Conservation (phyloP, 2,888 invertebrate species). For the Platycheirus albimanus region DNA sequence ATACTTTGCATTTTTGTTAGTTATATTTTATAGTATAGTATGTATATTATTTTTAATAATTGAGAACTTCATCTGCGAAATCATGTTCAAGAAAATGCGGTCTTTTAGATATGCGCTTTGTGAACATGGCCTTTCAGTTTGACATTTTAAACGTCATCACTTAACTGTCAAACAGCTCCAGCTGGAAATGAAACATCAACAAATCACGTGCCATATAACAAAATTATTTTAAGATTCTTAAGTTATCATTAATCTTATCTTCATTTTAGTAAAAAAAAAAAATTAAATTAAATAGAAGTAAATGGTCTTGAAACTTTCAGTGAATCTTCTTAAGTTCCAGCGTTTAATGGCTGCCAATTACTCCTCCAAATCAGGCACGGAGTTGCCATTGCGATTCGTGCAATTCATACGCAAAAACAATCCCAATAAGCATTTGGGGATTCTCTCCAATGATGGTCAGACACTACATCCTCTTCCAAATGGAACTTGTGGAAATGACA, state of each 20-base stretch:
- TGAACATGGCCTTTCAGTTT: too few species aligned
- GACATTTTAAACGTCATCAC: neutral
- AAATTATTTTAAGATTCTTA: neutral
- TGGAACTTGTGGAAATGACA: constrained; percentile 79
- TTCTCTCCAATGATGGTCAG: constrained; percentile 86
- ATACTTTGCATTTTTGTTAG: too few species aligned
- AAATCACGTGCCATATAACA: constrained; percentile 3
- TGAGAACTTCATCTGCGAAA: too few species aligned
- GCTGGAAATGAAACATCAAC: neutral
- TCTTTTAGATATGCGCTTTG: neutral
- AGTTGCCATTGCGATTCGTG: constrained; percentile 86
- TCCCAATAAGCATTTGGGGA: constrained; percentile 86
- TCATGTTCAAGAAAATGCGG: too few species aligned
- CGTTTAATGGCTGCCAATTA: constrained; percentile 7
- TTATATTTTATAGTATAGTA: too few species aligned
- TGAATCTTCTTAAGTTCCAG: neutral
- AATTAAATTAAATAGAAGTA: neutral
- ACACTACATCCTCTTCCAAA: constrained; percentile 86
- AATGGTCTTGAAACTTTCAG: constrained; percentile 9
- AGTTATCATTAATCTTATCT: neutral
- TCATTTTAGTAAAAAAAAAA: too few species aligned
- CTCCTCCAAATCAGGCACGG: neutral
- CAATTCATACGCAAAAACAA: constrained; percentile 86
- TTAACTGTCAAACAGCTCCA: neutral
- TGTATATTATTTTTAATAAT: too few species aligned